Base-by-base conservation (phyloP, 1,140 invertebrate species). In the Drosophila tani region DNA sequence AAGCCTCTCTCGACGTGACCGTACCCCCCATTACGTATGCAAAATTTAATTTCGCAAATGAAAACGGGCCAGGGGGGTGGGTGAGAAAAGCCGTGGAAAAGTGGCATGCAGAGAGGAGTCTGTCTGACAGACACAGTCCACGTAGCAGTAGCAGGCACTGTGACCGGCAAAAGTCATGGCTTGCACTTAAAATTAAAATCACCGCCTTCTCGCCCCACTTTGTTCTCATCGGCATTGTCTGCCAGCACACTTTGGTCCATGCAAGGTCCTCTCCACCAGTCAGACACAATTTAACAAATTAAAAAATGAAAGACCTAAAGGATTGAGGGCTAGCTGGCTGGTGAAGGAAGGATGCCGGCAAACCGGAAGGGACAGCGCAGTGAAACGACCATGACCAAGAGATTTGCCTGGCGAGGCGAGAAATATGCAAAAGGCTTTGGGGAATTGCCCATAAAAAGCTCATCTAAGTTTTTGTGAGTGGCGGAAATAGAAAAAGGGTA, bases 251-350 rank as follows among this genome's bases (percentile, higher is more conserved):
- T 50, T 70, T 71, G 41, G 49, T 43, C 51, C 24, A 64, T 49
- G 21, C 27, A 6, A 5, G 27, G 27, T n/a, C n/a, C 17, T 21
- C 38, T 17, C 1, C 21, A 35, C 47, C 53, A 56, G 62, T 53
- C 80, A 87, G 81, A 67, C 73, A 87, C 84, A 87, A 88, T 87
- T 87, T 87, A 87, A 88, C 65, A 87, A 87, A 87, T 87, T 87
- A 87, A 88, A 87, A 87, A 78, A 75, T 62, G 45, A 45, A 71
- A 65, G 46, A 71, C 70, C 57, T 32, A 71, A 79, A 73, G 50
- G 56, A 58, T 79, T 69, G 69, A 73, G 46, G 12, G 41, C 40
- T 45, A 47, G 57, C 67, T 50, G 47, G n/a, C 3, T 14, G 51
- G 24, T 38, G 11, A 43, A 40, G 56, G 46, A 63, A 55, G 71